Base-by-base conservation (phyloP, 2,113 vertebrate genomes). In the Scortum barcoo region DNA sequence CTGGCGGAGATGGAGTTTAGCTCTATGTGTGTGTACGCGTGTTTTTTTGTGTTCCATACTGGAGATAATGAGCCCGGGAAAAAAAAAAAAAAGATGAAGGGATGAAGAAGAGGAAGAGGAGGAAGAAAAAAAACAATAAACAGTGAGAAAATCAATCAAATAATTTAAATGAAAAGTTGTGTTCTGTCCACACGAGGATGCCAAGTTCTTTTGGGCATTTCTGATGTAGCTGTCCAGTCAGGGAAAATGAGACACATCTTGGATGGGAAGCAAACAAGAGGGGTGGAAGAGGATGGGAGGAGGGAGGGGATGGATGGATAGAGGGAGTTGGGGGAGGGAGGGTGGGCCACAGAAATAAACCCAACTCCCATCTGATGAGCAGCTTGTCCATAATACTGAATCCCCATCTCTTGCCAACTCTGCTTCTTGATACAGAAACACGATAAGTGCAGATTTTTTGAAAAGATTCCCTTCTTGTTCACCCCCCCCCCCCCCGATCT, bases 301-400 rank as follows among this genome's bases (percentile, higher is more conserved):
- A 68, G 50, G 40, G 79, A 57, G 54, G 50, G 76, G 75, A 73
- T 38, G 81, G 67, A 81, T 63, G 76, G 76, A 75, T 71, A 46
- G 86, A 73, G 30, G 56, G 67, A 51, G 42, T 0, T 7, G 56
- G 30, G 74, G 60, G 72, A 14, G 67, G 65, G 83, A 19, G 72
- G 63, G 58, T 17, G 85, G 86, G 65, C 26, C 81, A 88, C 90
- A 87, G 92, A 94, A 95, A 95, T 94, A 94, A 95, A 93, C 90
- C 91, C 93, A 85, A 87, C 90, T 95, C 93, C 95, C 94, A 96
- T 95, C 94, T 96, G 95, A 95, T 94, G 95, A 95, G 94, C 94
- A 95, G 94, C 95, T 95, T 95, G 95, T 94, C 93, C 93, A 91
- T 95, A 94, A 94, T 90, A 92, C 93, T 90, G 93, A 93, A 92